Conservation (phyloP, 2,113 vertebrate genomes). For the Colossoma macropomum region DNA sequence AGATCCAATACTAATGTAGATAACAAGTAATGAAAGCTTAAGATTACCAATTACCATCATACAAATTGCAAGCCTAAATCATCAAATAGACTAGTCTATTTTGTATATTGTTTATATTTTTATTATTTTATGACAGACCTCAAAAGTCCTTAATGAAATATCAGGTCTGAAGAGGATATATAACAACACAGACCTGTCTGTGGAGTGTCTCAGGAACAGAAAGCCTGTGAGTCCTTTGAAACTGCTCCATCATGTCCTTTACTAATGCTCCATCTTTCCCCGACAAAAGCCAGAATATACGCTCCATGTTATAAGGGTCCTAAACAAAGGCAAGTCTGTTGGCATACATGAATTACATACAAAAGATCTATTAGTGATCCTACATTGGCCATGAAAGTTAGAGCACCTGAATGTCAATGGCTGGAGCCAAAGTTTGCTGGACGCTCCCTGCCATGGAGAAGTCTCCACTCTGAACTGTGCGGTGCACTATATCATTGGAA, state of each 20-base stretch:
- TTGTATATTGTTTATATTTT: too few species aligned
- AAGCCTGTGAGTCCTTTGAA: constrained; percentile 74
- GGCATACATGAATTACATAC: neutral
- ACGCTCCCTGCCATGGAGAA: constrained; percentile 80
- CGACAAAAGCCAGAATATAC: constrained; percentile 89
- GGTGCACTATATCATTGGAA: constrained; percentile 87
- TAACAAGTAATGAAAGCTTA: too few species aligned
- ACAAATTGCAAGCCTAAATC: too few species aligned
- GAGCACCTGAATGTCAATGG: constrained; percentile 94
- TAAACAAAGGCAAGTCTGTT: constrained; percentile 55
- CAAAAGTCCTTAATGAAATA: too few species aligned
- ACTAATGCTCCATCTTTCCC: constrained; percentile 71
- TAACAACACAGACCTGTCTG: constrained; percentile 59
- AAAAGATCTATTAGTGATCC: neutral
- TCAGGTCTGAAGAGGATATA: too few species aligned
- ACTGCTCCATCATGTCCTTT: constrained; percentile 86
- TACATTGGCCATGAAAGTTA: neutral
- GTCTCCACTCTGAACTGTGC: constrained; percentile 82
- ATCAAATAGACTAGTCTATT: too few species aligned
- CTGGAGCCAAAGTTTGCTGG: constrained; percentile 84
- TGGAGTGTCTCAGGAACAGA: constrained; percentile 71
- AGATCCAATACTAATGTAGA: too few species aligned
- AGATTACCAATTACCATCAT: too few species aligned
- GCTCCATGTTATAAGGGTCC: constrained; percentile 96
- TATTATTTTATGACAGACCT: too few species aligned